A percentile compares a stretch with the other conserved stretches of the same genome.
Evolutionary conservation across 2,888 invertebrate species (phyloP).

Genomic region (Xylocampa areola): DNA sequence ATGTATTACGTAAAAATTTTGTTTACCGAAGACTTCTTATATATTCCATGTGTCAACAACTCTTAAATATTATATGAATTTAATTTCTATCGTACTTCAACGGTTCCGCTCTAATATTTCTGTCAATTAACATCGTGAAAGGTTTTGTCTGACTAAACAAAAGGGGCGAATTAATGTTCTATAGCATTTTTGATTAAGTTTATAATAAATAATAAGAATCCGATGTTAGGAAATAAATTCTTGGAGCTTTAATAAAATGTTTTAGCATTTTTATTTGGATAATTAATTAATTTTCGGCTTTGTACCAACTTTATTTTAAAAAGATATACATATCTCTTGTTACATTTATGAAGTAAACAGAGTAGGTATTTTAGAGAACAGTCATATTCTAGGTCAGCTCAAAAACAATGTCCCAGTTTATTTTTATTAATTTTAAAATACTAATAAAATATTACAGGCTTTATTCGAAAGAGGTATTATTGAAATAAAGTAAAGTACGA

Average conservation of each 20-base stretch:
- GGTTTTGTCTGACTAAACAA: constrained; percentile 40
- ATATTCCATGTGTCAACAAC: constrained; percentile 35
- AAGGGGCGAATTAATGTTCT: constrained; percentile 34
- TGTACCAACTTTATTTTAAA: background rate
- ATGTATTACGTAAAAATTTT: constrained; percentile 53
- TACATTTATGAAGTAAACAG: background rate
- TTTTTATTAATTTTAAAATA: too few relatives aligned
- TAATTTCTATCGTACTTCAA: constrained; percentile 30
- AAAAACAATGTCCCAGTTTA: too few relatives aligned
- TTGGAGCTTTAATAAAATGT: constrained; percentile 1
- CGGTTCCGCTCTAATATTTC: constrained; percentile 37
- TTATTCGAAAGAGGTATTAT: too few relatives aligned
- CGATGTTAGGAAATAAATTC: background rate
- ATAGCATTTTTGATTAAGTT: constrained; percentile 25
- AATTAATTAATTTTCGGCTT: background rate
- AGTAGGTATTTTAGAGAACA: too few relatives aligned
- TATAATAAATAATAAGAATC: constrained; percentile 17
- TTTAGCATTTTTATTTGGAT: background rate
- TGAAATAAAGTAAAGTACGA: too few relatives aligned
- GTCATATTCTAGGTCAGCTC: too few relatives aligned
- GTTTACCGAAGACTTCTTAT: constrained; percentile 22
- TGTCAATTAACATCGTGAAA: constrained; percentile 45
- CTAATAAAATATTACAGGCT: too few relatives aligned
- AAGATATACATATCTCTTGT: background rate
- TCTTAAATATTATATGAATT: constrained; percentile 29